These are phyloP conservation scores for Indri indri DNA, from an alignment of 2,113 vertebrate genomes.

Conservation along the genomic window DNA sequence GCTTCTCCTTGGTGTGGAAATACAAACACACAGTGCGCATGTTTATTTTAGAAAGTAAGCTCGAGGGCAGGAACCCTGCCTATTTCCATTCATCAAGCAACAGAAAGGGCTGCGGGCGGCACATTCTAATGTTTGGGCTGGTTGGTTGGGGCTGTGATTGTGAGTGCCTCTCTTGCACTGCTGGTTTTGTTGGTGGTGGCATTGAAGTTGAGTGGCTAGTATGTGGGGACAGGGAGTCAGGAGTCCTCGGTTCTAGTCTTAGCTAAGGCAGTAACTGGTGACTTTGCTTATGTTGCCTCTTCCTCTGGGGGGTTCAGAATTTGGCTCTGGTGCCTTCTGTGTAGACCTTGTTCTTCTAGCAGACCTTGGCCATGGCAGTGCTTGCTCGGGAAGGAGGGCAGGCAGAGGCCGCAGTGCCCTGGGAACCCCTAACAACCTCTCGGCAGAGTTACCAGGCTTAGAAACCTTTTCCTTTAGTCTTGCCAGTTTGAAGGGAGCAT, in stretches of 20 bases:
- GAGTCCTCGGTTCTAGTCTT: neutral
- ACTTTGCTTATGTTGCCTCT: neutral
- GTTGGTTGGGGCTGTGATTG: neutral
- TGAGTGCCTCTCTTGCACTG: neutral
- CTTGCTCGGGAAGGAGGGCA: neutral
- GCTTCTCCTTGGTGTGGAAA: neutral
- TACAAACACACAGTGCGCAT: neutral
- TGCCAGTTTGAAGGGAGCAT: neutral
- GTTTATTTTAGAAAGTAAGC: constrained; percentile 47
- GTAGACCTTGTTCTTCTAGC: neutral
- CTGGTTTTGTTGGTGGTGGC: neutral
- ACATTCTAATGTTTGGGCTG: neutral
- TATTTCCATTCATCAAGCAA: constrained; percentile 32
- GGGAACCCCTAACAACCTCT: neutral
- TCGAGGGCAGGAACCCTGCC: neutral
- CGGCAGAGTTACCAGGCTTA: neutral
- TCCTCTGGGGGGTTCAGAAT: neutral
- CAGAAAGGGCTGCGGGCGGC: neutral
- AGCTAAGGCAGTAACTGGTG: neutral
- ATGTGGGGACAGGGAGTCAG: neutral
- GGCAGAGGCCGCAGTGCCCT: neutral
- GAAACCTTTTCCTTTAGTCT: neutral
- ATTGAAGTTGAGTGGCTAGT: neutral
- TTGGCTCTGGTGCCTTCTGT: neutral
- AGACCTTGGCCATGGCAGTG: neutral